Base-by-base conservation (phyloP, 1,140 invertebrate genomes). In the Homalodisca vitripennis region DNA sequence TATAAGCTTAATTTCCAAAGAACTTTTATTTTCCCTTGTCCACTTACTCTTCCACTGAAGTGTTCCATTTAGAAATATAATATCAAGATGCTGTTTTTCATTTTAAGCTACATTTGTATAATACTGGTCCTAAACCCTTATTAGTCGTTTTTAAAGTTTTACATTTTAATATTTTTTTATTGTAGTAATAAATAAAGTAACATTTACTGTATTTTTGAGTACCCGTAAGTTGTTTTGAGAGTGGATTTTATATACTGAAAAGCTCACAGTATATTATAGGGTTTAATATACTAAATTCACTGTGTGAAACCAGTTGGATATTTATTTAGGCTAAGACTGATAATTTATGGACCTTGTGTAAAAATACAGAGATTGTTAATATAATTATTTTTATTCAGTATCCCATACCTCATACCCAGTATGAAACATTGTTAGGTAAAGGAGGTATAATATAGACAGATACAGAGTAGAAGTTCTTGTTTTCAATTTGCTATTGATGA, bases 331-430 rank as follows among this genome's bases (percentile, higher is more conserved):
- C 26, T 60, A 60, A 60, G 55, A 51, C 48, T 51, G 48, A 20
- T 13, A 27, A 60, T 27, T 60, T 60, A 60, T n/a, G 27, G 26
- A 60, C 55, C 55, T 27, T 60, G 29, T 60, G 55, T 60, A 60
- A 6, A 60, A 60, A 41, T 60, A 60, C 22, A 60, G 55, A 60
- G 55, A 60, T 60, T 60, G 26, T 22, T 60, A n/a, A n/a, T n/a
- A n/a, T n/a, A n/a, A n/a, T n/a, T n/a, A n/a, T n/a, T n/a, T n/a
- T n/a, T n/a, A n/a, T n/a, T n/a, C n/a, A n/a, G n/a, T n/a, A n/a
- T n/a, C n/a, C n/a, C n/a, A n/a, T n/a, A n/a, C n/a, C n/a, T n/a
- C n/a, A n/a, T n/a, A n/a, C n/a, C n/a, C n/a, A n/a, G n/a, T n/a
- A n/a, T n/a, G n/a, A n/a, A n/a, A n/a, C n/a, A n/a, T n/a, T n/a